phyloP scores from a whole-genome alignment of 2,113 vertebrate genomes.

The Amphiprion ocellaris region DNA sequence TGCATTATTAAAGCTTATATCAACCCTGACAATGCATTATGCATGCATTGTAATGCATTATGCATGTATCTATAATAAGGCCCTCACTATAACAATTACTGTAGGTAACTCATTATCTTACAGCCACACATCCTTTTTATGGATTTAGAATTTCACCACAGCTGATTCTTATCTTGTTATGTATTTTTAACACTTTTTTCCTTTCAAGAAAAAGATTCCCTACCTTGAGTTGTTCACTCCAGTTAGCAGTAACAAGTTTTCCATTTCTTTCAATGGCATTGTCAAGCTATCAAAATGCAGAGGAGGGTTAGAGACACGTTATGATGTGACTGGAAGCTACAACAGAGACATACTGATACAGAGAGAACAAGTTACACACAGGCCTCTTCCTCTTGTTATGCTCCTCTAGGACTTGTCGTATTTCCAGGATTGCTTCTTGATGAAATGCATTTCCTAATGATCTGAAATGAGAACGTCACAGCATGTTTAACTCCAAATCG shows the following conservation, averaged over 20 bases:
- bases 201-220: conserved; percentile 14
- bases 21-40: neutral
- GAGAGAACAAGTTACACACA: conserved; percentile 69
- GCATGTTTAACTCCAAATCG: neutral
- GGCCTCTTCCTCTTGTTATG: conserved; percentile 88
- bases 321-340: neutral
- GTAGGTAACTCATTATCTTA: neutral
- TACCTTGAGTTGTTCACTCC: conserved; percentile 90
- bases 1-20: conserved; percentile 14
- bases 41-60: conserved; percentile 2
- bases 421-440: conserved; percentile 87
- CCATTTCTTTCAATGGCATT: conserved; percentile 85
- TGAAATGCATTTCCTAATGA: conserved; percentile 89
- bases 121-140: neutral
- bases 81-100: neutral
- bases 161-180: neutral
- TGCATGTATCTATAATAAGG: neutral
- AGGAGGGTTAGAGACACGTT: conserved; percentile 2
- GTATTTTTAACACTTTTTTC: neutral
- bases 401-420: conserved; percentile 84
- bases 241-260: conserved; percentile 86
- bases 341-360: neutral
- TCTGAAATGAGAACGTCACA: conserved; percentile 78
- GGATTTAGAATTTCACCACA: neutral
- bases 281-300: conserved; percentile 81